A percentile compares a stretch with the other conserved stretches of the same genome.
Evolutionary conservation across 2,888 invertebrate species (phyloP).

Genomic region (Tineola bisselliella): DNA sequence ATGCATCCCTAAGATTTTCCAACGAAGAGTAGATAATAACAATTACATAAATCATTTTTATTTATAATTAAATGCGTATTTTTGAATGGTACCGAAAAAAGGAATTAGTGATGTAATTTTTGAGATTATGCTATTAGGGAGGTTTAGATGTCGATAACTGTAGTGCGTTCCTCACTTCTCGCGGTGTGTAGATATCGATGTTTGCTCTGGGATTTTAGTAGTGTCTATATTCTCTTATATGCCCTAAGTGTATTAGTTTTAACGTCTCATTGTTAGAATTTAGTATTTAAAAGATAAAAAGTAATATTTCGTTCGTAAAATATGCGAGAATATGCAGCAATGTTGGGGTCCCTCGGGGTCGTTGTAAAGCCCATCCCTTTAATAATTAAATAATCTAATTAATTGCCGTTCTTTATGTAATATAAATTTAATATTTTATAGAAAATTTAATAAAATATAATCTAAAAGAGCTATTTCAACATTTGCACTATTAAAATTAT

Average conservation of each 20-base stretch:
- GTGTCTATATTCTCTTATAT: neutral
- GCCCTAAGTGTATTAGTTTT: neutral
- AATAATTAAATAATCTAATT: neutral
- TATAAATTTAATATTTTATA: neutral
- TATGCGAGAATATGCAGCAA: too few species aligned
- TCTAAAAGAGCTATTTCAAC: constrained; percentile 29
- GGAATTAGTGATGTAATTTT: constrained; percentile 1
- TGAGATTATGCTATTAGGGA: neutral
- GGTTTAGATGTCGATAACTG: neutral
- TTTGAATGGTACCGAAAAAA: neutral
- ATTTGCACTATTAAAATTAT: constrained; percentile 48
- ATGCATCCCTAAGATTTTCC: too few species aligned
- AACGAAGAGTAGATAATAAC: too few species aligned
- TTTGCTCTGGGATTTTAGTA: neutral
- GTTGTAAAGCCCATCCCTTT: too few species aligned
- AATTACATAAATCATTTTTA: too few species aligned
- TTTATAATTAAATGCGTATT: too few species aligned
- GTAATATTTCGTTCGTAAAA: too few species aligned
- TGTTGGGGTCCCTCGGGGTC: too few species aligned
- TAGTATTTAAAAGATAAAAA: neutral
- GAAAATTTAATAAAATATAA: constrained; percentile 25
- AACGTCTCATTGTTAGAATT: neutral
- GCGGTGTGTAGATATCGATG: neutral
- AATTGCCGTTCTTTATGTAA: neutral
- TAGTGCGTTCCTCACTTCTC: neutral